phyloP scores from a whole-genome alignment of 2,113 vertebrate genomes.

The Lethenteron reissneri region DNA sequence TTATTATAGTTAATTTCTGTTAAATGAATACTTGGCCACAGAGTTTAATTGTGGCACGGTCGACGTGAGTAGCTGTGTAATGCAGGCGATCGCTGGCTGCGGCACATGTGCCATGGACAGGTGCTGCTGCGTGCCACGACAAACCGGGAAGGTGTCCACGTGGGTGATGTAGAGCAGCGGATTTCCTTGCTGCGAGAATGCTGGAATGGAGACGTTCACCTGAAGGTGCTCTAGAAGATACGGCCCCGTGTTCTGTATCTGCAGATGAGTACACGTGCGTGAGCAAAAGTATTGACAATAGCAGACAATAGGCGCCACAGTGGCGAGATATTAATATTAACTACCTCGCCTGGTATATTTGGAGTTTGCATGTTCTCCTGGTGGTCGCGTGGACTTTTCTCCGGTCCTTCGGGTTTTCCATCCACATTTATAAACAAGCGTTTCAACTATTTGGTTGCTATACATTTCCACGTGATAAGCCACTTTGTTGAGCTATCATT shows the following conservation, averaged over 20 bases:
- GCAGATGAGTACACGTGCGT: neutral
- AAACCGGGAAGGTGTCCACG: neutral
- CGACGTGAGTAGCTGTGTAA: neutral
- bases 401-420: too few species aligned
- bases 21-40: neutral
- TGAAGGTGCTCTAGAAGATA: neutral
- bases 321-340: neutral
- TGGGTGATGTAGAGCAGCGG: neutral
- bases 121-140: neutral
- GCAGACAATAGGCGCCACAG: neutral
- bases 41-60: slow-evolving; percentile 1
- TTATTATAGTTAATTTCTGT: neutral
- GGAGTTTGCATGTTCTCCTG: too few species aligned
- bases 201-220: slow-evolving; percentile 3
- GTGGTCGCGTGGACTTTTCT: too few species aligned
- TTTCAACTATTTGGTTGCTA: too few species aligned
- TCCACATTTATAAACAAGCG: too few species aligned
- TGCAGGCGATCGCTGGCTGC: neutral
- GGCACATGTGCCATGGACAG: neutral
- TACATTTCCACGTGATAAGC: too few species aligned
- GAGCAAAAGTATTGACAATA: neutral
- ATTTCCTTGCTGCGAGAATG: neutral
- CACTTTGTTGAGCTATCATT: too few species aligned
- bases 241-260: neutral
- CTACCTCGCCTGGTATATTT: too few species aligned